These are phyloP conservation scores for Pantherophis guttatus DNA, from an alignment of 2,113 vertebrate species.

Conservation along the genomic window DNA sequence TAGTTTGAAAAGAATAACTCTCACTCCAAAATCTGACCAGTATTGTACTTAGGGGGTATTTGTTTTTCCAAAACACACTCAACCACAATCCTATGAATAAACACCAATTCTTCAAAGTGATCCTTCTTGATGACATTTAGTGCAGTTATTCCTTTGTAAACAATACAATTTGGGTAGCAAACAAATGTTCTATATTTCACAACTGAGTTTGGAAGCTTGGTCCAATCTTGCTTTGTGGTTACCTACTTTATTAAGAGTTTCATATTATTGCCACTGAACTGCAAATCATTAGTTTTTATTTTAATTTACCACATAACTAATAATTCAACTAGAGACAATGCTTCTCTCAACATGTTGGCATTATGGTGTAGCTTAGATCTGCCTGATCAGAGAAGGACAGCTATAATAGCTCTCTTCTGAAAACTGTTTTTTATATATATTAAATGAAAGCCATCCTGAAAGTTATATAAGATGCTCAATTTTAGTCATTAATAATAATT, in stretches of 20 bases:
- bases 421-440: constrained; percentile 28
- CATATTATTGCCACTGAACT: constrained; percentile 65
- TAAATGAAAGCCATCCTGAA: constrained; percentile 56
- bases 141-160: constrained; percentile 6
- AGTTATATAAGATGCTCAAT: constrained; percentile 50
- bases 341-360: constrained; percentile 64
- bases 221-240: constrained; percentile 64
- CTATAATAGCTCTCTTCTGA: constrained; percentile 56
- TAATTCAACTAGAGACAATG: constrained; percentile 61
- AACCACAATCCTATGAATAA: neutral
- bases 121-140: constrained; percentile 11
- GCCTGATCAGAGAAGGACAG: constrained; percentile 61
- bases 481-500: constrained; percentile 32
- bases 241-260: constrained; percentile 58
- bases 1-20: neutral
- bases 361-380: constrained; percentile 62
- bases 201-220: constrained; percentile 60
- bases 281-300: constrained; percentile 71
- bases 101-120: constrained; percentile 6
- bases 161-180: constrained; percentile 23
- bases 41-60: neutral
- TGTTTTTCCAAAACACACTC: neutral
- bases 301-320: constrained; percentile 65
- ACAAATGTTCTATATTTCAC: constrained; percentile 52
- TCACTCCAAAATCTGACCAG: neutral